These are phyloP conservation scores for Vespertilio murinus DNA, from an alignment of 2,797 vertebrate genomes.

Conservation along the genomic window DNA sequence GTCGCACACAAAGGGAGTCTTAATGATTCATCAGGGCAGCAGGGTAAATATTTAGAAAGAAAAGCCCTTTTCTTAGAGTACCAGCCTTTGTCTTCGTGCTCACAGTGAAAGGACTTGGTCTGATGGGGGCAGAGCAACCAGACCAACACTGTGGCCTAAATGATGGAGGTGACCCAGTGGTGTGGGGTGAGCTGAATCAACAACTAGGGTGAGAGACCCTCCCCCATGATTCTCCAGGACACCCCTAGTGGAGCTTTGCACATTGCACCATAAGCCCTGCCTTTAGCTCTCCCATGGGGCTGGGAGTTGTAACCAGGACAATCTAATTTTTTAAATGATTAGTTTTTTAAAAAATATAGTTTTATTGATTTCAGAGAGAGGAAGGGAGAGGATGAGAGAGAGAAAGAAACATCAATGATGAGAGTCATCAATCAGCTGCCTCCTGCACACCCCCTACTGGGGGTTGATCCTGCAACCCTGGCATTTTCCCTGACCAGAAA, in stretches of 20 bases:
- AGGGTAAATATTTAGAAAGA: conserved; percentile 73
- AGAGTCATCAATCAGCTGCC: too few relatives aligned
- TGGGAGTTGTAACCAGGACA: not conserved
- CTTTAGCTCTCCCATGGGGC: not conserved
- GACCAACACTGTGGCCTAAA: not conserved
- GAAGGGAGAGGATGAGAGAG: too few relatives aligned
- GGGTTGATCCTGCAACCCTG: too few relatives aligned
- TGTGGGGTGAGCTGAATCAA: not conserved
- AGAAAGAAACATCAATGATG: too few relatives aligned
- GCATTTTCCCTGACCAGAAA: too few relatives aligned
- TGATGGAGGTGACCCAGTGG: not conserved
- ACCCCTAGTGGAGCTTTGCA: not conserved
- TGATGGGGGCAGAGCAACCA: not conserved
- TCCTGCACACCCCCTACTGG: too few relatives aligned
- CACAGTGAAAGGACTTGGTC: conserved; percentile 5
- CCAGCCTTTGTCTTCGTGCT: conserved; percentile 55
- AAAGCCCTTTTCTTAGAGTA: conserved; percentile 47
- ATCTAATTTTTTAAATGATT: not conserved
- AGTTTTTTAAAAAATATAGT: too few relatives aligned
- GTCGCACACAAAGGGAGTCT: conserved; percentile 55
- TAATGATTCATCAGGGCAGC: conserved; percentile 46
- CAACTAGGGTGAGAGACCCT: not conserved
- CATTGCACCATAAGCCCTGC: not conserved
- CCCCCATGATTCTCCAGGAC: not conserved
- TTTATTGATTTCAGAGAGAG: too few relatives aligned